phyloP scores from a whole-genome alignment of 2,888 invertebrate genomes.

The Ichneumoninae sp. region DNA sequence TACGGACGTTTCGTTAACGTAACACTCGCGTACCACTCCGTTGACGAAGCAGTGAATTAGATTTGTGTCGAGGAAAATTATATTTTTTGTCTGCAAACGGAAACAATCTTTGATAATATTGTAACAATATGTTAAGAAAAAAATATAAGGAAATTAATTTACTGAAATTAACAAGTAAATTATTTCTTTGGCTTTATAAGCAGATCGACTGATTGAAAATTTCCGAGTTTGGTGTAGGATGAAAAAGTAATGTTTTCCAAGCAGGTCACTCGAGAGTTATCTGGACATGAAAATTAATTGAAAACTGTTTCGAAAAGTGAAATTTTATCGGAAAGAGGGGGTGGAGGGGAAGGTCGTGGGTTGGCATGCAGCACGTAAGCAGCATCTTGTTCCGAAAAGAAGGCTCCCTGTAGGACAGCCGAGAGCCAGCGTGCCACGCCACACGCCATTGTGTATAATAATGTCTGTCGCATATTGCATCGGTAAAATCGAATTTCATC shows the following conservation, averaged over 20 bases:
- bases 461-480: constrained; percentile 54
- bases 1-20: not conserved
- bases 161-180: too few relatives aligned
- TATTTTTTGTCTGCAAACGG: not conserved
- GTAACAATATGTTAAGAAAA: too few relatives aligned
- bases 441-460: constrained; percentile 60
- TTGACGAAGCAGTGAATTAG: not conserved
- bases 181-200: not conserved
- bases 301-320: not conserved
- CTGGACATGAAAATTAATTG: not conserved
- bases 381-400: constrained; percentile 30
- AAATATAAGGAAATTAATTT: too few relatives aligned
- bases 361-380: not conserved
- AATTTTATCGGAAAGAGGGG: not conserved
- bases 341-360: not conserved
- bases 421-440: constrained; percentile 56
- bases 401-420: constrained; percentile 43
- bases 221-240: not conserved
- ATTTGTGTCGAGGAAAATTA: not conserved
- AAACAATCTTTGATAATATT: not conserved
- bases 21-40: not conserved
- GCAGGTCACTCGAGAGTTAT: not conserved
- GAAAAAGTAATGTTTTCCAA: not conserved
- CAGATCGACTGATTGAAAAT: not conserved
- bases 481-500: constrained; percentile 32